Evolutionary conservation across 1,140 invertebrate genomes (phyloP).

Genomic region (Zaprionus lachaisei): DNA sequence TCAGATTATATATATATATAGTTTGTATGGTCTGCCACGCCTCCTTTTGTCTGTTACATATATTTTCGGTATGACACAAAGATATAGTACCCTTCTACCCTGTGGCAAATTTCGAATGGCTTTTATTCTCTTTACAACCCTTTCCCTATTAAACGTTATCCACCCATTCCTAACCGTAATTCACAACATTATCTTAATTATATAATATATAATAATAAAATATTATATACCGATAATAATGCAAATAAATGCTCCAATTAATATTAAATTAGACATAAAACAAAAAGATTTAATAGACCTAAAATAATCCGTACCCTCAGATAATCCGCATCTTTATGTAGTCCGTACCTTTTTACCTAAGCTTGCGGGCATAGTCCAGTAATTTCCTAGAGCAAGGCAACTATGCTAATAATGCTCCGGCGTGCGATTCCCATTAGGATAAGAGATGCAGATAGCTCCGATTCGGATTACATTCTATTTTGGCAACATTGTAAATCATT

Average conservation of each 20-base stretch:
- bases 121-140: not conserved
- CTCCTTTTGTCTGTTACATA: no score
- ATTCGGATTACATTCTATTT: conserved; percentile 73
- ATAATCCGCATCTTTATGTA: not conserved
- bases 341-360: conserved; percentile 5
- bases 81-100: no score
- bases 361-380: not conserved
- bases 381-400: not conserved
- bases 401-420: conserved; percentile 27
- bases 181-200: not conserved
- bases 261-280: not conserved
- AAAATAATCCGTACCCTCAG: not conserved
- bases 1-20: no score
- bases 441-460: conserved; percentile 60
- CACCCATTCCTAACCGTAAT: not conserved
- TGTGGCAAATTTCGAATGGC: not conserved
- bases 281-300: not conserved
- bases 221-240: not conserved
- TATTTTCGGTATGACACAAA: no score
- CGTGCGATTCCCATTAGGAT: conserved; percentile 56
- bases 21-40: no score
- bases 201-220: not conserved
- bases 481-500: conserved; percentile 76
- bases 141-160: not conserved
- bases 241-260: not conserved